Evolutionary conservation across 2,888 invertebrate species (phyloP), one percentile per base, ranked within the genome.

Genomic region (Eilema depressum): DNA sequence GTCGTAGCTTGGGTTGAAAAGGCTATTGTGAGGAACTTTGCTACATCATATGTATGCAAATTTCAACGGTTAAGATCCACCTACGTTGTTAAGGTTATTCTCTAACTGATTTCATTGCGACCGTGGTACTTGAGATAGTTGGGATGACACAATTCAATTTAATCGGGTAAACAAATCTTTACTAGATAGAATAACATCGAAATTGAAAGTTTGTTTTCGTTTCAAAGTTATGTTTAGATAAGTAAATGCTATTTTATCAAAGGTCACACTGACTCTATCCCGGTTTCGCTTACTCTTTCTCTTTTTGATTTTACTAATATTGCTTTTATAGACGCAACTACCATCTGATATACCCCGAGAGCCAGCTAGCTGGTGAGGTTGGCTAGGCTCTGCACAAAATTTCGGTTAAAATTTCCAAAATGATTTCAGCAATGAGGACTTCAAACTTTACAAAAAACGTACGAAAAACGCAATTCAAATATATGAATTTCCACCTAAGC

Each of bases 401-500:
- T 37, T 3, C 3, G 41, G 41, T 41, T 41, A 17, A 17, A 17
- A 41, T 2, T 41, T 41, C 41, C 17, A 17, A 41, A 41, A 41
- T 41, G 4, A 17, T 37, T 37, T 37, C 37, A 37, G 12, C 14
- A 37, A 11, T 37, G 37, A 37, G 14, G 30, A 33, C 30, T 33
- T 7, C 1, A 37, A 37, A 37, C 14, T 37, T 20, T 8, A 59
- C 17, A 23, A 59, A 7, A 26, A 3, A 23, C 25, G 25, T 59
- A 63, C 25, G 80, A 71, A 75, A 73, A 77, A 80, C 82, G 82
- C 81, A 85, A 85, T 41, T 17, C 11, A 17, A 85, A 87, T 53
- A 83, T 86, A 84, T 79, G 82, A 83, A 83, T 82, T 76, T 78
- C 70, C 70, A 75, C 69, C 75, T 74, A 79, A 82, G 84, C 80